Evolutionary conservation across 2,797 vertebrate genomes (phyloP).

Genomic region (Cuculus canorus): DNA sequence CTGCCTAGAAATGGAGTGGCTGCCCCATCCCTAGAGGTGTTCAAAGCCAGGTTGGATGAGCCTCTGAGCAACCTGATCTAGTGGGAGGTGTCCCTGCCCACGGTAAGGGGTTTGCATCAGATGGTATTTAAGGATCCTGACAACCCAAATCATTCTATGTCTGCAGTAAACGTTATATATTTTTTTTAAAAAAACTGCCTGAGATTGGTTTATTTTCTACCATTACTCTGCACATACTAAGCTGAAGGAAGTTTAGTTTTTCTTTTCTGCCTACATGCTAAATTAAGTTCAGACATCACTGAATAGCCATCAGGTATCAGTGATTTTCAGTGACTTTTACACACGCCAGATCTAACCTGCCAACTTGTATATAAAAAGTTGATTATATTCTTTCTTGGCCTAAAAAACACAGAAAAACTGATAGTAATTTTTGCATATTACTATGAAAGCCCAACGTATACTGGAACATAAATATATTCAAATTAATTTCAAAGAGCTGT

Average conservation of each 20-base stretch:
- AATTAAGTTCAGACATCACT: background rate
- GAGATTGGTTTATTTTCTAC: background rate
- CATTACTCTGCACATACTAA: background rate
- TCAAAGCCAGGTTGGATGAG: no score
- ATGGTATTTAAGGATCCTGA: no score
- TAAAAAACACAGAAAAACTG: background rate
- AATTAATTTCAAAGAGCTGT: background rate
- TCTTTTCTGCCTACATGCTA: background rate
- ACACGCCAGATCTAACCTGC: background rate
- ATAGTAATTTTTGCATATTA: background rate
- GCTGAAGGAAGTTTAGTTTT: background rate
- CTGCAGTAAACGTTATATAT: background rate
- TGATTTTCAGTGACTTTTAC: background rate
- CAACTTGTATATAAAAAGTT: background rate
- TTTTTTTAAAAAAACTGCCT: background rate
- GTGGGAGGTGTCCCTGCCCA: no score
- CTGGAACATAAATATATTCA: background rate
- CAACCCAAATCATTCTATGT: no score
- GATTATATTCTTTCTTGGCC: background rate
- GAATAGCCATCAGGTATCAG: background rate
- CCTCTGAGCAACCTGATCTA: no score
- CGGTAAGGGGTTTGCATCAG: no score
- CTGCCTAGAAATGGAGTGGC: no score
- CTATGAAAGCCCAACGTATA: background rate
- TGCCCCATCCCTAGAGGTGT: no score